Evolutionary conservation across 2,888 invertebrate genomes (phyloP), one percentile per base, ranked within the genome.

Genomic region (Pristionchus fissidentatus): DNA sequence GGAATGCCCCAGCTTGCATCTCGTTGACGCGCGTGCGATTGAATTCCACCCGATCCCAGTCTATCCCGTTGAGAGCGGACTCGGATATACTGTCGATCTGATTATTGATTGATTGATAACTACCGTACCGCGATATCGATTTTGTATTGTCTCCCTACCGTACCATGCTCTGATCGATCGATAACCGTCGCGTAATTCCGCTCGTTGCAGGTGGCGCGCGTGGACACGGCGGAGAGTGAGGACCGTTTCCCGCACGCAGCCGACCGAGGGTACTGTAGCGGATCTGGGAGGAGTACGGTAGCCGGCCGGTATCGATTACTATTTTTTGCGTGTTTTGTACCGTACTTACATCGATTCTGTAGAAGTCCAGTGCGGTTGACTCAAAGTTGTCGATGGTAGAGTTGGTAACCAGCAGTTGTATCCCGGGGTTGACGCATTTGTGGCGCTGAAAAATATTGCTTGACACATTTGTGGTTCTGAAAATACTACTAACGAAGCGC

Each of bases 21-120:
- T 77, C 75, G 49, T 77, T 77, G n/a, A 77, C 49, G 22, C 75
- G 38, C 29, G 75, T 49, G 29, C 49, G 46, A 35, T 77, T 77
- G 1, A 77, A 32, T 41, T 77, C 75, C 3, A 77, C 22, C 15
- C 75, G 8, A 1, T 77, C 49, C 75, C 75, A 77, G 3, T 49
- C 75, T 29, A 8, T 49, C 46, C 49, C 32, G 32, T 46, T 49
- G 8, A 77, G 49, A 2, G 75, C 49, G 7, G 4, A 15, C 32
- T 46, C 49, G 32, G 49, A 29, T 19, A 77, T 32, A 26, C 32
- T 49, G 22, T 77, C 75, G 46, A 77, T 32, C 75, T 77, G 75
- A 70, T 41, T 41, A 43, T 70, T n/a, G 70, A 70, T 70, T 70
- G 10, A n/a, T 38, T 22, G 22, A 38, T n/a, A n/a, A n/a, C n/a